phyloP scores from a whole-genome alignment of 1,140 invertebrate species.

The Aphaenogaster floridana region DNA sequence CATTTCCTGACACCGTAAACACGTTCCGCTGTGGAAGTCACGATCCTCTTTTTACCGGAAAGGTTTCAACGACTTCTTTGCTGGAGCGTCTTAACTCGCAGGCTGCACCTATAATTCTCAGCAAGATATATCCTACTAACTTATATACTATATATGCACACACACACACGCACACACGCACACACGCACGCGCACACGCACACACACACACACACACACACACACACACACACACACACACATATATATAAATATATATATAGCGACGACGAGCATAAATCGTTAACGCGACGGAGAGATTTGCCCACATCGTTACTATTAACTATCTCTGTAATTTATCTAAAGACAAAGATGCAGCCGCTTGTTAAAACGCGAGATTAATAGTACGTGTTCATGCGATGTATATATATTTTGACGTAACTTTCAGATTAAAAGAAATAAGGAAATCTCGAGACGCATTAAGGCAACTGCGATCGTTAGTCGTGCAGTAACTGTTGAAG shows the following conservation, averaged over 20 bases:
- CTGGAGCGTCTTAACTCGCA: slow-evolving; percentile 39
- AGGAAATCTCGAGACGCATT: not conserved
- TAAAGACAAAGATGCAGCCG: not conserved
- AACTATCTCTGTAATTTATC: slow-evolving; percentile 41
- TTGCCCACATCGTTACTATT: slow-evolving; percentile 34
- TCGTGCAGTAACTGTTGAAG: not conserved
- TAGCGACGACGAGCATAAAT: slow-evolving; percentile 24
- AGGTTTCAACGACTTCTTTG: slow-evolving; percentile 62
- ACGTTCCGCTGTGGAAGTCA: slow-evolving; percentile 50
- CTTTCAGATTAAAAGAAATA: not conserved
- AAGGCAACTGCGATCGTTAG: slow-evolving; percentile 11
- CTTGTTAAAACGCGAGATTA: slow-evolving; percentile 18
- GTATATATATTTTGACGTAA: not conserved
- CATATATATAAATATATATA: not conserved
- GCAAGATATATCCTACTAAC: slow-evolving; percentile 11
- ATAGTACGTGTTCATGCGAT: not conserved
- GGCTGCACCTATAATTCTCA: slow-evolving; percentile 38
- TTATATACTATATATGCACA: slow-evolving; percentile 7
- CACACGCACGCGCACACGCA: not conserved
- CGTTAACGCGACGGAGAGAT: slow-evolving; percentile 13
- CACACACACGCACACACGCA: no score
- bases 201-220: not conserved
- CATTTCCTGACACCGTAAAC: slow-evolving; percentile 61
- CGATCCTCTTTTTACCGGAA: slow-evolving; percentile 48
- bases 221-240: not conserved